phyloP scores from a whole-genome alignment of 1,140 invertebrate genomes.

The Drosophila ironensis region DNA sequence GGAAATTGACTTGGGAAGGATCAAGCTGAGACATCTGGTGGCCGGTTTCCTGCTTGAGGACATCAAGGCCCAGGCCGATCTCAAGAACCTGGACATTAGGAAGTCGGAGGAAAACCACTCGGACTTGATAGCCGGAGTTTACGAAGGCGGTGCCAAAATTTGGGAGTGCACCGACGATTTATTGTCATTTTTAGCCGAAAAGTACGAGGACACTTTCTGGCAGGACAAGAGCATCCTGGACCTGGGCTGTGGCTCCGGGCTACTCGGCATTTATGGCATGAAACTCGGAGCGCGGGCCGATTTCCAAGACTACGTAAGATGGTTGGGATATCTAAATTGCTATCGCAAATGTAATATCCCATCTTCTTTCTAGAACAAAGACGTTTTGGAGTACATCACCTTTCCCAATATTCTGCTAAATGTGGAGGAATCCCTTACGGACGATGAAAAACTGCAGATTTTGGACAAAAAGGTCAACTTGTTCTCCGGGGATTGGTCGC shows the following conservation, averaged over 20 bases:
- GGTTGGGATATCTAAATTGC: no score
- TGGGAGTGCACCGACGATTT: slow-evolving; percentile 95
- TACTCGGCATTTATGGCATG: slow-evolving; percentile 89
- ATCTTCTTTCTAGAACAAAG: slow-evolving; percentile 65
- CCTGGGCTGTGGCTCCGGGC: slow-evolving; percentile 93
- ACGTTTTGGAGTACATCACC: slow-evolving; percentile 83
- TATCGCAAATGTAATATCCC: no score
- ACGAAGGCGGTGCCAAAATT: slow-evolving; percentile 93
- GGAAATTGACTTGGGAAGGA: slow-evolving; percentile 27
- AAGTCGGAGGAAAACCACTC: slow-evolving; percentile 87
- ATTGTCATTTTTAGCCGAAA: slow-evolving; percentile 84
- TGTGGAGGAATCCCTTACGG: slow-evolving; percentile 82
- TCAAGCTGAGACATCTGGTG: slow-evolving; percentile 48
- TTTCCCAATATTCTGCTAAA: slow-evolving; percentile 91
- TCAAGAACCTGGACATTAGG: slow-evolving; percentile 81
- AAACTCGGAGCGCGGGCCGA: slow-evolving; percentile 87
- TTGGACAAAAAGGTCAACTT: slow-evolving; percentile 84
- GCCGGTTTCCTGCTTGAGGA: slow-evolving; percentile 68
- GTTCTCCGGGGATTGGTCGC: slow-evolving; percentile 91
- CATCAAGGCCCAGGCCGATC: slow-evolving; percentile 66
- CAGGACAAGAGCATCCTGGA: slow-evolving; percentile 86
- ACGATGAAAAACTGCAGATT: slow-evolving; percentile 78
- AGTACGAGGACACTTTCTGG: slow-evolving; percentile 47
- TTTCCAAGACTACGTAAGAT: slow-evolving; percentile 95
- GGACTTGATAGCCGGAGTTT: slow-evolving; percentile 87